Conservation (phyloP, 2,888 invertebrate species). For the Drosophila imparisetae region DNA sequence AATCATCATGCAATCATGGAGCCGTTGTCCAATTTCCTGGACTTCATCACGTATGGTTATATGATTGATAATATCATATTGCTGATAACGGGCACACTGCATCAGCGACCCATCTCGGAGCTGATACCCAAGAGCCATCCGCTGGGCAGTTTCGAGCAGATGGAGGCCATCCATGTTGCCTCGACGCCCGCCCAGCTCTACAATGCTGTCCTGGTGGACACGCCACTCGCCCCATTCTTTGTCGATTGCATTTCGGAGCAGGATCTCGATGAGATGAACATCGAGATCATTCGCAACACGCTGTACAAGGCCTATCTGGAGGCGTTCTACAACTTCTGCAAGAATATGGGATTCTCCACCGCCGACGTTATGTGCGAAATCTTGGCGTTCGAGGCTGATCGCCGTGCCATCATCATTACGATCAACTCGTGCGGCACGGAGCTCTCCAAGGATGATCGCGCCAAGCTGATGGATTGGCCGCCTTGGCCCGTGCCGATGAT, state of each 20-base stretch:
- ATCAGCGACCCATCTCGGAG: conserved; percentile 99
- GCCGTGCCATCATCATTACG: too few species aligned
- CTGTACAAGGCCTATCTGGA: conserved; percentile 98
- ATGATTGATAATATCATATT: conserved; percentile 99
- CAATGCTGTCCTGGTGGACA: conserved; percentile 99
- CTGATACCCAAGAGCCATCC: conserved; percentile 99
- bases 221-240: conserved; percentile 99
- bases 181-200: conserved; percentile 99
- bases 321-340: conserved; percentile 98
- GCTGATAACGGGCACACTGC: conserved; percentile 98
- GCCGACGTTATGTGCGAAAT: conserved; percentile 99
- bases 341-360: conserved; percentile 97
- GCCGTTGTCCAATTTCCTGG: conserved; percentile 98
- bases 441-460: conserved; percentile 98
- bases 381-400: conserved; percentile 87
- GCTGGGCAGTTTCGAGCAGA: conserved; percentile 98
- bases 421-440: conserved; percentile 99
- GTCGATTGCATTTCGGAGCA: conserved; percentile 99
- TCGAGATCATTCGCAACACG: conserved; percentile 99
- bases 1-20: too few species aligned
- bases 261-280: conserved; percentile 99
- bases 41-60: conserved; percentile 99
- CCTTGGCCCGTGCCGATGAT: conserved; percentile 98
- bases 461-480: conserved; percentile 97
- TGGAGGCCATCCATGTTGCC: conserved; percentile 99